These are phyloP conservation scores for Apostichopus japonicus DNA, from an alignment of 35 echinoderm and acorn worm species.

Conservation along the genomic window DNA sequence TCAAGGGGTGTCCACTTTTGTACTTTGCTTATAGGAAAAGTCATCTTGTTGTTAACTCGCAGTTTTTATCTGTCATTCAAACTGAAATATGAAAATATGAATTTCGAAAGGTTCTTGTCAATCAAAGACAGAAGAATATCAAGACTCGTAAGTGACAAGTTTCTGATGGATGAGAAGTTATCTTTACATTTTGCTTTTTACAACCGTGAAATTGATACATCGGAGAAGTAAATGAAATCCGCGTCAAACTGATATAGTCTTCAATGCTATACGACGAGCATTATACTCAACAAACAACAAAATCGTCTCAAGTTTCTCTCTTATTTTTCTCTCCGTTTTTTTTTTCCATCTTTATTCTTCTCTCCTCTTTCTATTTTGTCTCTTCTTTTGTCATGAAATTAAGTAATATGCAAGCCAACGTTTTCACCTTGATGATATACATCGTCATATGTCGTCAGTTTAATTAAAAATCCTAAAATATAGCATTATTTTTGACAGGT, in stretches of 20 bases:
- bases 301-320: not conserved
- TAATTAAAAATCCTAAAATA: no score
- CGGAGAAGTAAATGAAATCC: not conserved
- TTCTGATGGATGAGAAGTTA: not conserved
- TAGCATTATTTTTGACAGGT: no score
- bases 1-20: not conserved
- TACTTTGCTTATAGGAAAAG: not conserved
- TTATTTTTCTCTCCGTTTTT: not conserved
- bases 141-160: not conserved
- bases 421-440: not conserved
- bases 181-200: not conserved
- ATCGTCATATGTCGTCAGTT: no score
- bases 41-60: not conserved
- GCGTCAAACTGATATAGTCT: not conserved
- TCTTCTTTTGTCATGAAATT: not conserved
- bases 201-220: not conserved
- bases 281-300: not conserved
- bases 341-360: not conserved
- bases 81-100: not conserved
- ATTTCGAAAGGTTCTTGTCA: not conserved
- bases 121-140: not conserved
- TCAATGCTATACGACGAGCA: not conserved
- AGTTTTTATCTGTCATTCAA: not conserved
- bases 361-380: not conserved
- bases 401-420: not conserved